These are phyloP conservation scores for Prunella strophiata DNA, from an alignment of 2,797 vertebrate species.

Conservation along the genomic window DNA sequence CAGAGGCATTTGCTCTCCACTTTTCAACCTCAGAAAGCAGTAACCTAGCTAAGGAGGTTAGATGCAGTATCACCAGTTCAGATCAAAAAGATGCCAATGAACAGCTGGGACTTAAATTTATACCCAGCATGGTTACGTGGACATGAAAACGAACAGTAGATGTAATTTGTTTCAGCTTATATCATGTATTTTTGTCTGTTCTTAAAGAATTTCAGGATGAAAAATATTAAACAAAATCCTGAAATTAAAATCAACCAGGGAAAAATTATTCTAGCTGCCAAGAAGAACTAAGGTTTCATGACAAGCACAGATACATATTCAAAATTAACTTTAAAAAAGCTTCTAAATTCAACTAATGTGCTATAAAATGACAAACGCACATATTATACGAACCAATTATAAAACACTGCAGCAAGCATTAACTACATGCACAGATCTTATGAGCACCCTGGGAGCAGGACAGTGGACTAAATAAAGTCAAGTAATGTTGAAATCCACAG, in stretches of 20 bases:
- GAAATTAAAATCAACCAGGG: conserved; percentile 39
- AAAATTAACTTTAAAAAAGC: conserved; percentile 61
- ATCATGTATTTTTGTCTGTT: neutral
- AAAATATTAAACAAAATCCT: neutral
- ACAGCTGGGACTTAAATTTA: conserved; percentile 66
- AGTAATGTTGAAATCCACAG: conserved; percentile 48
- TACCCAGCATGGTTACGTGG: neutral
- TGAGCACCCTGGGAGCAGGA: conserved; percentile 4
- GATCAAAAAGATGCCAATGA: conserved; percentile 67
- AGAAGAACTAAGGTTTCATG: neutral
- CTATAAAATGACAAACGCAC: conserved; percentile 57
- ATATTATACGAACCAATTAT: conserved; percentile 9
- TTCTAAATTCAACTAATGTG: conserved; percentile 41
- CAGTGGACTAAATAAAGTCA: conserved; percentile 18
- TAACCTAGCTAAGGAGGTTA: conserved; percentile 45
- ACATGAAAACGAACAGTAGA: neutral
- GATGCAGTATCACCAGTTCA: conserved; percentile 26
- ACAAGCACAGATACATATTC: conserved; percentile 28
- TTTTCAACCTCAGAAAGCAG: conserved; percentile 38
- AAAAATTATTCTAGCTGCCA: conserved; percentile 25
- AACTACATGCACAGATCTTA: conserved; percentile 47
- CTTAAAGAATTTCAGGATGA: conserved; percentile 11
- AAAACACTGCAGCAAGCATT: conserved; percentile 50
- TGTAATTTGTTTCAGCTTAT: neutral
- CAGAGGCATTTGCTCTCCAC: conserved; percentile 38